Evolutionary conservation across 37 sponge, comb jelly and placozoan genomes (phyloP).

Genomic region (Crambe crambe): DNA sequence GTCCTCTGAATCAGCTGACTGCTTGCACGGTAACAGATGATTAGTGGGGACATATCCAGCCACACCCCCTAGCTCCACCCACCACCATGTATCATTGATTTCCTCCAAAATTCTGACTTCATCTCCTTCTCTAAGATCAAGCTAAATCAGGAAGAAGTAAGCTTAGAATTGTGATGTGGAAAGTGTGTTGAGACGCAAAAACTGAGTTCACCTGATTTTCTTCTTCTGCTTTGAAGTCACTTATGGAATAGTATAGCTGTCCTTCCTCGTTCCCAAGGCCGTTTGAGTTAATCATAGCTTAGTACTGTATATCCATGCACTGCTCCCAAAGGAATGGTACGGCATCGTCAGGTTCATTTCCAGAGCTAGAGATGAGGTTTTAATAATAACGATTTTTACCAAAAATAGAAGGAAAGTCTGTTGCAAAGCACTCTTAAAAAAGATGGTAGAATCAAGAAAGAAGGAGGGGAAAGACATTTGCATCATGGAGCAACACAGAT

Average conservation of each 20-base stretch:
- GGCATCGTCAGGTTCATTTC: too few species aligned
- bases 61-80: constrained; percentile 44
- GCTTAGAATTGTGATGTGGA: neutral
- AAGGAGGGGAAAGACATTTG: too few species aligned
- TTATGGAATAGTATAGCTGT: constrained; percentile 31
- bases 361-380: too few species aligned
- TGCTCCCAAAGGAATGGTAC: too few species aligned
- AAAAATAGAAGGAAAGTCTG: too few species aligned
- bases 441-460: too few species aligned
- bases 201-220: constrained; percentile 39
- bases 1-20: constrained; percentile 18
- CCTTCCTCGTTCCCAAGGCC: neutral
- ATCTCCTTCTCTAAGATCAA: constrained; percentile 38
- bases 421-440: too few species aligned
- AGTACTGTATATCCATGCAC: too few species aligned
- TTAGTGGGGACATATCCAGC: constrained; percentile 61
- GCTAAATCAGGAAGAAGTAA: too few species aligned
- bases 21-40: constrained; percentile 16
- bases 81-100: constrained; percentile 63
- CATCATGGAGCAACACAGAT: too few species aligned
- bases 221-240: constrained; percentile 26
- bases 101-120: constrained; percentile 37
- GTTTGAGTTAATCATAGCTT: too few species aligned
- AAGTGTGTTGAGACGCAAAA: neutral
- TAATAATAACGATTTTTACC: too few species aligned